phyloP scores from a whole-genome alignment of 2,888 invertebrate genomes.

The Cylloceria caligata region DNA sequence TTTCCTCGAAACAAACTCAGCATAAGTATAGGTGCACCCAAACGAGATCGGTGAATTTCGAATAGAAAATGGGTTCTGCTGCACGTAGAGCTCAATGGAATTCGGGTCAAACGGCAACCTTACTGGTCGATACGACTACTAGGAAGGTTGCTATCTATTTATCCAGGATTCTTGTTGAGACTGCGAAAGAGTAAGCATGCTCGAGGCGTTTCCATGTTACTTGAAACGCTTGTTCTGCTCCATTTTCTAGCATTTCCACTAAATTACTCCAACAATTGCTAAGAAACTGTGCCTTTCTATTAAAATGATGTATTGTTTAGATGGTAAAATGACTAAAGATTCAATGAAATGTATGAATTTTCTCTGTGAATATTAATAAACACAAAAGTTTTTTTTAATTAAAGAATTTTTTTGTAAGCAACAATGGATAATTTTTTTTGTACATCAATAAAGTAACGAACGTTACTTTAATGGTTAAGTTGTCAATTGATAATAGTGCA shows the following conservation, averaged over 20 bases:
- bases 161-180: conserved; percentile 28
- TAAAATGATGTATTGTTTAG: too few species aligned
- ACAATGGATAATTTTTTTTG: too few species aligned
- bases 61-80: conserved; percentile 39
- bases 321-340: too few species aligned
- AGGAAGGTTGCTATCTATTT: conserved; percentile 37
- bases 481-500: too few species aligned
- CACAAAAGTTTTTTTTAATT: too few species aligned
- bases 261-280: background rate
- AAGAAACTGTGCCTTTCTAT: background rate
- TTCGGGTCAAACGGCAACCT: conserved; percentile 72
- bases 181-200: background rate
- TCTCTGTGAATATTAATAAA: too few species aligned
- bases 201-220: conserved; percentile 36
- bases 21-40: background rate
- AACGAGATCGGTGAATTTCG: background rate
- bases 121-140: conserved; percentile 69
- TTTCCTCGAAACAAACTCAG: conserved; percentile 20
- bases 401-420: too few species aligned
- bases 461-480: too few species aligned
- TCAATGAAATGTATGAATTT: too few species aligned
- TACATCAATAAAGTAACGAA: too few species aligned
- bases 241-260: background rate
- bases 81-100: conserved; percentile 65
- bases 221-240: background rate